These are phyloP conservation scores for Parnassius orleans DNA, from an alignment of 2,888 invertebrate genomes.

Conservation along the genomic window DNA sequence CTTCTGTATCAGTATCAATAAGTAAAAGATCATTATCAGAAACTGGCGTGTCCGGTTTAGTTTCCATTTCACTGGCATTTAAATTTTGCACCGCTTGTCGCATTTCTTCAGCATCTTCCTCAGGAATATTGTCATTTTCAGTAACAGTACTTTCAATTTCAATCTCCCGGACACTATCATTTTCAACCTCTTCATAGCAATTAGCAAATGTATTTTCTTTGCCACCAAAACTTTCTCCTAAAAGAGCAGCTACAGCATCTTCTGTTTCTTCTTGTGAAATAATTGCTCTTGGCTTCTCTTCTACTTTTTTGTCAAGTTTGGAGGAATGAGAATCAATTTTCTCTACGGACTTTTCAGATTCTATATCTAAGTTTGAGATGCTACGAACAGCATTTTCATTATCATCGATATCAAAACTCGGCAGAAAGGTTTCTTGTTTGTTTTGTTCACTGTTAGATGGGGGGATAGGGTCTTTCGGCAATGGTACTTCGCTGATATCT, in stretches of 20 bases:
- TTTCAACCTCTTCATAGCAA: slow-evolving; percentile 77
- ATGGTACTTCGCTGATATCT: slow-evolving; percentile 73
- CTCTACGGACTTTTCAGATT: slow-evolving; percentile 51
- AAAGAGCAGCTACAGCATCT: slow-evolving; percentile 93
- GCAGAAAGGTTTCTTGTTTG: slow-evolving; percentile 82
- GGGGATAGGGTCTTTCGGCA: slow-evolving; percentile 56
- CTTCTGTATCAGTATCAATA: slow-evolving; percentile 93
- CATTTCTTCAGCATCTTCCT: slow-evolving; percentile 91
- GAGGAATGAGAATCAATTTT: slow-evolving; percentile 48
- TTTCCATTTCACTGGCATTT: slow-evolving; percentile 85
- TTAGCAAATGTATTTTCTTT: slow-evolving; percentile 78
- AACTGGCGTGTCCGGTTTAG: slow-evolving; percentile 91
- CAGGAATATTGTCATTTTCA: slow-evolving; percentile 81
- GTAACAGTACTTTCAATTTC: slow-evolving; percentile 69
- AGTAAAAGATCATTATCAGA: slow-evolving; percentile 91
- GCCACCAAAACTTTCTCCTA: slow-evolving; percentile 92
- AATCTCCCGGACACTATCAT: slow-evolving; percentile 55
- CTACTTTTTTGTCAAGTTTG: slow-evolving; percentile 80
- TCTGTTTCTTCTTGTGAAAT: slow-evolving; percentile 96
- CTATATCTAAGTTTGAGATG: slow-evolving; percentile 82
- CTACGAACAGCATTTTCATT: slow-evolving; percentile 91
- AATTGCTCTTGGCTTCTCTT: slow-evolving; percentile 89
- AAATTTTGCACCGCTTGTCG: slow-evolving; percentile 91
- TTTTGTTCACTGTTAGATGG: slow-evolving; percentile 43
- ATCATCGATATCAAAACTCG: slow-evolving; percentile 83